Base-by-base conservation (phyloP, 2,888 invertebrate genomes). In the Seira musarum region DNA sequence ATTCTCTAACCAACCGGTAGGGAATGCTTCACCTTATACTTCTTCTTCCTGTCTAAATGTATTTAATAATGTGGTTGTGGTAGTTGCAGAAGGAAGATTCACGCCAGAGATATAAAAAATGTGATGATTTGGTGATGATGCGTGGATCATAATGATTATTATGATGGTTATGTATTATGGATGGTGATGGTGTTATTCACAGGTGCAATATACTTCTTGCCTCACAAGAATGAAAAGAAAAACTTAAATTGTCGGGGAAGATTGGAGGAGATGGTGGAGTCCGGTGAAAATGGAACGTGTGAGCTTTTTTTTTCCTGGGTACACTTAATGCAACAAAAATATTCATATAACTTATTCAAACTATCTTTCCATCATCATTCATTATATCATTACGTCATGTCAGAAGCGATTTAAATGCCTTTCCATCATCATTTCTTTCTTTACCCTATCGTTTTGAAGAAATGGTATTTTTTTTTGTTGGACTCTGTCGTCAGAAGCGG, bases 371-470 rank as follows among this genome's bases (percentile, higher is more conserved):
- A 71, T 77, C 77, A 70, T 77, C 77, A 77, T 77, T 77, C 77
- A 77, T 77, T 77, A 77, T 77, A 77, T 77, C 77, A 77, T 77
- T 77, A 77, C 77, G 65, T 77, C 77, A 71, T 77, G 77, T 77
- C 77, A 77, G 64, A 71, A 77, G 77, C 77, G 77, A 77, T 77
- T 77, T 77, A 77, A 71, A 77, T 77, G 77, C 77, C 70, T 77
- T 77, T 77, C 77, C 77, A 77, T 77, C 77, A 77, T 75, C 75
- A 74, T 67, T 65, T 65, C 46, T 24, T 25, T 35, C 15, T 60
- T 60, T 40, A n/a, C n/a, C n/a, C 61, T 24, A 40, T 40, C 40
- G 5, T 40, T 40, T 5, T 40, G 40, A 40, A 40, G 13, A 40
- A 40, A 40, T 40, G 13, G 40, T 13, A 13, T 40, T 40, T 40